phyloP scores from a whole-genome alignment of 1,140 invertebrate genomes.

The Lucilia cuprina region DNA sequence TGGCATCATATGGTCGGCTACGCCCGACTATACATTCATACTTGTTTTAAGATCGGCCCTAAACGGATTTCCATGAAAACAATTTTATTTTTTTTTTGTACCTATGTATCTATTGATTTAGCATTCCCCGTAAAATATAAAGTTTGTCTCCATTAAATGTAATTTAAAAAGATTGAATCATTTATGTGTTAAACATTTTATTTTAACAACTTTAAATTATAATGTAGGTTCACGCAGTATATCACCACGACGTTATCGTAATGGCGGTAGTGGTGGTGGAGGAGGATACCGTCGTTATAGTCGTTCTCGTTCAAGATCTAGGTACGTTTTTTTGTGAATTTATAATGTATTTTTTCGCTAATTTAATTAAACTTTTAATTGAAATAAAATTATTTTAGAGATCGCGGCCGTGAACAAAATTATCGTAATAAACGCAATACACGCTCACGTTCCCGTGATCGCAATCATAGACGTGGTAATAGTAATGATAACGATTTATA shows the following conservation, averaged over 20 bases:
- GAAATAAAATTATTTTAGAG: too few relatives aligned
- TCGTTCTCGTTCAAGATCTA: slow-evolving; percentile 41
- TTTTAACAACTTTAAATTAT: neutral
- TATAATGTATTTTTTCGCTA: neutral
- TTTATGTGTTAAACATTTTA: neutral
- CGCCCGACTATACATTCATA: too few relatives aligned
- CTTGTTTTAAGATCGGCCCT: too few relatives aligned
- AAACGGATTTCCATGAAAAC: too few relatives aligned
- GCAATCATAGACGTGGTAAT: slow-evolving; percentile 38
- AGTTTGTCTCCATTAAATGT: too few relatives aligned
- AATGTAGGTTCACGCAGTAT: slow-evolving; percentile 35
- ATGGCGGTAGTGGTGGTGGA: slow-evolving; percentile 20
- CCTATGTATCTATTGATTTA: too few relatives aligned
- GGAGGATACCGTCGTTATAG: slow-evolving; percentile 40
- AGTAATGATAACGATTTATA: slow-evolving; percentile 53
- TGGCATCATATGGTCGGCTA: too few relatives aligned
- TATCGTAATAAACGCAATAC: slow-evolving; percentile 38
- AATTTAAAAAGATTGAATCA: too few relatives aligned
- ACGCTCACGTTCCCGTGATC: slow-evolving; percentile 39
- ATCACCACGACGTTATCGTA: slow-evolving; percentile 35
- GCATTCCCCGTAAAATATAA: too few relatives aligned
- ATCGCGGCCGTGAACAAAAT: slow-evolving; percentile 48
- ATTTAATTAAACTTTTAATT: too few relatives aligned
- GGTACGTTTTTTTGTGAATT: neutral
- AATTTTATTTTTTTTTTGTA: too few relatives aligned